Percentiles rank a stretch among this genome's conserved stretches.
Evolutionary conservation across 2,113 vertebrate genomes (phyloP).

Genomic region (Microtus richardsoni): DNA sequence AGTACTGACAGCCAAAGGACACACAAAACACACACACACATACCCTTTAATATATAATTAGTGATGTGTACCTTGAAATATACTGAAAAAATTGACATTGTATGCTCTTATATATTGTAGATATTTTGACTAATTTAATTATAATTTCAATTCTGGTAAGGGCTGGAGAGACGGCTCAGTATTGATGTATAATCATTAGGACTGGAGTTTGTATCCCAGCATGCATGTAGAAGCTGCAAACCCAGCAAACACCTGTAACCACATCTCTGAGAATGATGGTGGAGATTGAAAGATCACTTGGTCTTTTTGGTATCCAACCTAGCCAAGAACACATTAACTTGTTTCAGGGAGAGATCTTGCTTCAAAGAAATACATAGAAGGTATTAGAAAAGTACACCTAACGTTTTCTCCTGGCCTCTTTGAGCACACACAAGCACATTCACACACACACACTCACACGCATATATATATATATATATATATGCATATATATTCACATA

Average conservation of each 20-base stretch:
- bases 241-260: not conserved
- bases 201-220: not conserved
- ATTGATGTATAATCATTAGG: not conserved
- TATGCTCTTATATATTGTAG: not conserved
- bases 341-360: not conserved
- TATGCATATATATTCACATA: not conserved
- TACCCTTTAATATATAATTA: not conserved
- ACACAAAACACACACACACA: not conserved
- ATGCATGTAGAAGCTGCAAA: not conserved
- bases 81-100: not conserved
- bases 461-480: not conserved
- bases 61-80: not conserved
- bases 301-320: not conserved
- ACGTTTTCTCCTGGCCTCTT: no score
- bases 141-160: not conserved
- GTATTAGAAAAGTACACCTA: not conserved
- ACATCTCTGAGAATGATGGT: not conserved
- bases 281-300: no score
- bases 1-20: fast-evolving
- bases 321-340: not conserved
- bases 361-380: not conserved
- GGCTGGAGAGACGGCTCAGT: no score
- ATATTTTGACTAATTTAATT: slow-evolving; percentile 6
- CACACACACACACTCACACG: not conserved
- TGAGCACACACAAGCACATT: no score